Conservation (phyloP, 2,113 vertebrate species). For the Mesitornis unicolor region DNA sequence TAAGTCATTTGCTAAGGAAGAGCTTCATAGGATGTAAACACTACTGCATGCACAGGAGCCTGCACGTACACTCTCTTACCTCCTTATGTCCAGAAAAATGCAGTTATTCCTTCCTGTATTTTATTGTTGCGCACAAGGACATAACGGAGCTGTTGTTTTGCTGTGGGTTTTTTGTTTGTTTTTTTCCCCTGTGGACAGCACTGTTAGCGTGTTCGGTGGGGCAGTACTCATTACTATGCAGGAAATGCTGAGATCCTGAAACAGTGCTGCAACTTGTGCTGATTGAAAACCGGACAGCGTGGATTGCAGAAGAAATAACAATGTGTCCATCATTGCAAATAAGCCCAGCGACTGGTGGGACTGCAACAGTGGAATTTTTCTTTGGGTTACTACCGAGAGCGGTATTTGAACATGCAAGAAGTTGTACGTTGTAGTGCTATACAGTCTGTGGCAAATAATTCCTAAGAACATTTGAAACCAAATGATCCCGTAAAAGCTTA, state of each 20-base stretch:
- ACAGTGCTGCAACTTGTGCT: not conserved
- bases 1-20: not conserved
- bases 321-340: rapidly evolving
- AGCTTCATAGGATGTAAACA: not conserved
- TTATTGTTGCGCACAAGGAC: not conserved
- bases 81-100: not conserved
- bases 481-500: not conserved
- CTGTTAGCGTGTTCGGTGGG: not conserved
- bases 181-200: not conserved
- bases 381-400: not conserved
- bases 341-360: not conserved
- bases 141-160: not conserved
- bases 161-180: too few species aligned
- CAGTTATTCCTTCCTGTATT: not conserved
- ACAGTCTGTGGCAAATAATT: not conserved
- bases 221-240: not conserved
- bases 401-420: not conserved
- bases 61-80: not conserved
- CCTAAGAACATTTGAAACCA: not conserved
- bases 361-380: not conserved
- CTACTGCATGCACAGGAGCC: not conserved
- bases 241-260: not conserved
- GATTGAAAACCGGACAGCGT: not conserved
- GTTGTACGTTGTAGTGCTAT: rapidly evolving
- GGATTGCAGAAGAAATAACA: not conserved